Evolutionary conservation across 2,888 invertebrate species (phyloP).

Genomic region (Pantelozetes paolii): DNA sequence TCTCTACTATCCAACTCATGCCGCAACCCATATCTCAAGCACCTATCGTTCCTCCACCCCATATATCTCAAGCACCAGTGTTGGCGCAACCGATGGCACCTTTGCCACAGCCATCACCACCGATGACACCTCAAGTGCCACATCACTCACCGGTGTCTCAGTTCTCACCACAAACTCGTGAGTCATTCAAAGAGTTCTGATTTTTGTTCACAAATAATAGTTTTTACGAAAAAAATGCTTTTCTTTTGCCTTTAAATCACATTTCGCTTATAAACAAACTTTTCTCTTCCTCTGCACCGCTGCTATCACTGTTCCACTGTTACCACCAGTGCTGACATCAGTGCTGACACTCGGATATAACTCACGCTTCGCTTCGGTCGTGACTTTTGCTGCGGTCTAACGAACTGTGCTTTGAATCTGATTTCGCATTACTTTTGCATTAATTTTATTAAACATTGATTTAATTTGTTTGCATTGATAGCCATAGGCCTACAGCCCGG

Average conservation of each 20-base stretch:
- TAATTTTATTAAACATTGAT: neutral
- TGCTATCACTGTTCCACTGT: neutral
- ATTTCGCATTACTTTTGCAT: neutral
- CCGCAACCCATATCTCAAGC: conserved; percentile 20
- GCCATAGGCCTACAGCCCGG: conserved; percentile 29
- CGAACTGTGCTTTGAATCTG: conserved; percentile 14
- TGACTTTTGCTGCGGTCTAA: conserved; percentile 34
- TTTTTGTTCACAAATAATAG: neutral
- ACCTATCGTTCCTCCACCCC: conserved; percentile 30
- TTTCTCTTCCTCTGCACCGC: conserved; percentile 3
- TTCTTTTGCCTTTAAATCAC: neutral
- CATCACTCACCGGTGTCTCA: conserved; percentile 22
- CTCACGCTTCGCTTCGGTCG: conserved; percentile 7
- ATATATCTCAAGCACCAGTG: conserved; percentile 25
- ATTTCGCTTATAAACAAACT: neutral
- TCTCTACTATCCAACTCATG: neutral
- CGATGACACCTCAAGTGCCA: conserved; percentile 24
- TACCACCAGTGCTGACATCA: neutral
- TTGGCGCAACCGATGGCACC: neutral
- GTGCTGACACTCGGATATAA: neutral
- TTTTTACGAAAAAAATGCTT: neutral
- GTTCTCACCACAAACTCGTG: conserved; percentile 13
- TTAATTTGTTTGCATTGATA: neutral
- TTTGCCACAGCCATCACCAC: neutral
- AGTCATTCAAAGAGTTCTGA: neutral